Evolutionary conservation across 2,797 vertebrate species (phyloP).

Genomic region (Gymnoscopelus braueri): DNA sequence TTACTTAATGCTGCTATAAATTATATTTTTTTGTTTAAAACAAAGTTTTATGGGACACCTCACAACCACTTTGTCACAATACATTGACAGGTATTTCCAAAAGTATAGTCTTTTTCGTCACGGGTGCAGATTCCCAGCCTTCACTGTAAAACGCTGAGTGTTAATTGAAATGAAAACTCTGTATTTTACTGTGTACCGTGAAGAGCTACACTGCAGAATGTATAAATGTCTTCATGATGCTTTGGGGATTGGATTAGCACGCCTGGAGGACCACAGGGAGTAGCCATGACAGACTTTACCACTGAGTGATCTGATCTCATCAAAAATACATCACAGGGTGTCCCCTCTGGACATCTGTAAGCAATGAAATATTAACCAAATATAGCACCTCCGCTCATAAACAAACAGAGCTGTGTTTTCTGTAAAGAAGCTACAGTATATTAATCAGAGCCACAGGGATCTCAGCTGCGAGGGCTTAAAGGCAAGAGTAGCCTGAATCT

Average conservation of each 20-base stretch:
- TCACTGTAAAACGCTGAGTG: too few relatives aligned
- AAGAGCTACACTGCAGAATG: not conserved
- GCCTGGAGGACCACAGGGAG: slow-evolving; percentile 47
- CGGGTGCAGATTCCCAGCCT: too few relatives aligned
- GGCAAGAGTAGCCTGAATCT: slow-evolving; percentile 1
- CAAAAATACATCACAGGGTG: slow-evolving; percentile 74
- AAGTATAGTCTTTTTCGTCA: too few relatives aligned
- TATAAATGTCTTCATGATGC: slow-evolving; percentile 19
- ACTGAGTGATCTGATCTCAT: slow-evolving; percentile 58
- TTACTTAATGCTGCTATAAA: too few relatives aligned
- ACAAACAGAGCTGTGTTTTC: slow-evolving; percentile 37
- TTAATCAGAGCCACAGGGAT: slow-evolving; percentile 6
- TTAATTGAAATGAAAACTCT: too few relatives aligned
- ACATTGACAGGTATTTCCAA: too few relatives aligned
- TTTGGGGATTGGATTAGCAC: slow-evolving; percentile 40
- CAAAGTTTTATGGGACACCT: too few relatives aligned
- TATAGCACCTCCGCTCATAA: slow-evolving; percentile 19
- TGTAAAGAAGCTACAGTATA: slow-evolving; percentile 14
- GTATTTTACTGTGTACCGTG: too few relatives aligned
- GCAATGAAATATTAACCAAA: slow-evolving; percentile 70
- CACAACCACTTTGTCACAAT: too few relatives aligned
- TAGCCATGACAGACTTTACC: slow-evolving; percentile 25
- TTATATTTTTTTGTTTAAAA: too few relatives aligned
- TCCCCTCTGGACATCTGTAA: slow-evolving; percentile 56
- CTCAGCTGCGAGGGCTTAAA: slow-evolving; percentile 4